A percentile compares a stretch with the other conserved stretches of the same genome.
Conservation (phyloP, 2,888 invertebrate species). For the Liposcelis brunnea region DNA sequence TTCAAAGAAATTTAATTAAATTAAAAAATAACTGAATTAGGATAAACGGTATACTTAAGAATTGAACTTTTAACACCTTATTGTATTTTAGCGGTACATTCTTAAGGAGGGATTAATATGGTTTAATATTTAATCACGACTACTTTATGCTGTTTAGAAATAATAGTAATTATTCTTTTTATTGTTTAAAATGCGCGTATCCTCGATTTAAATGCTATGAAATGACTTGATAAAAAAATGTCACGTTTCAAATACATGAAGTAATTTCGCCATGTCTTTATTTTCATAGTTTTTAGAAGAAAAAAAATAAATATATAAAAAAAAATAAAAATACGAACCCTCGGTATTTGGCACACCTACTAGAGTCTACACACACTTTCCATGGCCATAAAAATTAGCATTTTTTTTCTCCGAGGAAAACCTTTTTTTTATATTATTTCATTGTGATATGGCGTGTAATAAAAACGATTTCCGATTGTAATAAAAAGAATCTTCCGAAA, state of each 20-base stretch:
- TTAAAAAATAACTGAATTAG: no score
- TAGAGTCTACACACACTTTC: no score
- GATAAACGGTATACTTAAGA: constrained; percentile 4
- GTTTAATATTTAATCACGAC: constrained; percentile 9
- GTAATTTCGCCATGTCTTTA: background rate
- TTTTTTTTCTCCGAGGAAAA: no score
- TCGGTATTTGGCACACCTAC: no score
- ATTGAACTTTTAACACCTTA: background rate
- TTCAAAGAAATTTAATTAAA: no score
- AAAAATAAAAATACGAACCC: no score
- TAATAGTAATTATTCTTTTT: constrained; percentile 6
- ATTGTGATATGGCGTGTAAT: no score
- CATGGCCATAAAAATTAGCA: no score
- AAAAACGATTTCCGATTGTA: no score
- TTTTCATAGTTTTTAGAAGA: background rate
- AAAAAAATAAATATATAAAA: no score
- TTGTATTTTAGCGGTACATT: constrained; percentile 3
- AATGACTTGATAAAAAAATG: constrained; percentile 8
- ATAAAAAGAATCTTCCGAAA: no score
- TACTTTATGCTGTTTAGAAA: constrained; percentile 5
- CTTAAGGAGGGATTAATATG: constrained; percentile 7
- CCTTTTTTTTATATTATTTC: no score
- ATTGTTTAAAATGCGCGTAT: constrained; percentile 6
- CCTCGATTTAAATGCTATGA: constrained; percentile 4
- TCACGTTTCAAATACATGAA: constrained; percentile 5